A percentile compares a stretch with the other conserved stretches of the same genome.
Conservation (phyloP, 2,888 invertebrate species). For the Acanthosepion pharaonis region DNA sequence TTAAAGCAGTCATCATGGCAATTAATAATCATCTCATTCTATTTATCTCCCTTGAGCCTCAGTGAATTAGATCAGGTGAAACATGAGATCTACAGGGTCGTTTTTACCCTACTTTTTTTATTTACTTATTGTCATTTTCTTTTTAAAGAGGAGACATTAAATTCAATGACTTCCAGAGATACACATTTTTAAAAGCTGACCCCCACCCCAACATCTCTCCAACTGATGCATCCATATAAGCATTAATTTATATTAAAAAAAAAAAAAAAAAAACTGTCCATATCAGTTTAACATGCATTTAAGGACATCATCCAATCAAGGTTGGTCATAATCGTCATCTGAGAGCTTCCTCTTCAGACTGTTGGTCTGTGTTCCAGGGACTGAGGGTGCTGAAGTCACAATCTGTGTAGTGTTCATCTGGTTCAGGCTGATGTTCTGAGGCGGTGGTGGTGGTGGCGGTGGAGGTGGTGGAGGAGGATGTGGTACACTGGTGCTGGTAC, state of each 20-base stretch:
- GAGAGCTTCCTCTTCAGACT: conserved; percentile 66
- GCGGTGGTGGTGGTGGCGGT: background rate
- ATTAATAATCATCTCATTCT: too few species aligned
- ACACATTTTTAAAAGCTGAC: background rate
- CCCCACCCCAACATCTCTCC: background rate
- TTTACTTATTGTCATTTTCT: background rate
- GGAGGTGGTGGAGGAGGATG: background rate
- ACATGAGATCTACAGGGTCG: background rate
- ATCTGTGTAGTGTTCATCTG: conserved; percentile 1
- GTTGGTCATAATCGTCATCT: conserved; percentile 66
- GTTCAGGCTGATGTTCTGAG: background rate
- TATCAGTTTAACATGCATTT: background rate
- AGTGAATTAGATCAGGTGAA: background rate
- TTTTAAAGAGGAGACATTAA: background rate
- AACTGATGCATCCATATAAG: background rate
- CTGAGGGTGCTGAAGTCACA: background rate
- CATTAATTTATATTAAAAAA: background rate
- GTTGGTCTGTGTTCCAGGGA: conserved; percentile 50
- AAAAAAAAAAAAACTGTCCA: background rate
- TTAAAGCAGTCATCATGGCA: too few species aligned
- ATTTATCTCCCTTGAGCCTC: background rate
- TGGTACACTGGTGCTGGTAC: background rate
- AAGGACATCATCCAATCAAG: background rate
- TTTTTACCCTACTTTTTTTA: too few species aligned
- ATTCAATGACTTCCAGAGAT: background rate